Evolutionary conservation across 1,140 invertebrate genomes (phyloP), one percentile per base, ranked within the genome.

Genomic region (Chironomus tepperi): DNA sequence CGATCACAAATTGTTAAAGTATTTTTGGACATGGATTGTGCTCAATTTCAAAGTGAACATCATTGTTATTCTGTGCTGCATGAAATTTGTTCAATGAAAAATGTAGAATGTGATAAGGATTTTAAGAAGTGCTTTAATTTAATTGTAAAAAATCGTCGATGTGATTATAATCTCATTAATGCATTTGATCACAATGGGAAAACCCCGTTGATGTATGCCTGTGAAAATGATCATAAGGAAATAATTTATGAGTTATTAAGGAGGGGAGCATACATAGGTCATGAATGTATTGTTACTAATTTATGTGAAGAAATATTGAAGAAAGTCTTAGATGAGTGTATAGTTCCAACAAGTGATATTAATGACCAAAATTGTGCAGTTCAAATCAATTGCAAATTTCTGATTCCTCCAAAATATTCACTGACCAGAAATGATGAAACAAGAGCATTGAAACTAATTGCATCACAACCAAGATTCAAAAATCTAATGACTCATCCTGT

Each of bases 81-180:
- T 57, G 12, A 57, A 57, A 57, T 57, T 57, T 57, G 47, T 15
- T 57, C 47, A 57, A 57, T n/a, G n/a, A 57, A 57, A 57, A 57
- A 57, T 15, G 5, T 12, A 5, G 12, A 12, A 57, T n/a, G n/a
- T 12, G 12, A 5, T n/a, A 10, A 57, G 5, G 47, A 57, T 57
- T 5, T 57, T 5, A 5, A n/a, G 3, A 5, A 12, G n/a, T 57
- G 47, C 12, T 57, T 57, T 15, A 1, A 57, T 5, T 15, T 57
- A 15, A 57, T 57, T 1, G 15, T 57, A 15, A 57, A 57, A 57
- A 12, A 57, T n/a, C 12, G n/a, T n/a, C 8, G 47, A 57, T 57
- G 47, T 15, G n/a, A 12, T 5, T n/a, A n/a, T 3, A 15, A 57
- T 9, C 12, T 57, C 12, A 57, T 57, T 1, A 57, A 57, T 57